A percentile compares a stretch with the other conserved stretches of the same genome.
Evolutionary conservation across 2,113 vertebrate species (phyloP).

Genomic region (Atractosteus spatula): DNA sequence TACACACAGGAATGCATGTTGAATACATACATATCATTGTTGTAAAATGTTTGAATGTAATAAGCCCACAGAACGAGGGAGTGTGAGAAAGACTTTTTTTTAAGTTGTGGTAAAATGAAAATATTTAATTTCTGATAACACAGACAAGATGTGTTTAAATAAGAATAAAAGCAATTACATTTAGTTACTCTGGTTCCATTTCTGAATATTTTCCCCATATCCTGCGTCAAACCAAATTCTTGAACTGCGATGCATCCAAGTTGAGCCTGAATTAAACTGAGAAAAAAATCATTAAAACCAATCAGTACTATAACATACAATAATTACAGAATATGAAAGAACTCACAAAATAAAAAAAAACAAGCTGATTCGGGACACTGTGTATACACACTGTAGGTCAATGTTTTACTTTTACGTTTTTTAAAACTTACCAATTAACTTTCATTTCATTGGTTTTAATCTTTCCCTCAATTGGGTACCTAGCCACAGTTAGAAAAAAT

Average conservation of each 20-base stretch:
- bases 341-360: background rate
- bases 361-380: too few relatives aligned
- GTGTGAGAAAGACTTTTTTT: too few relatives aligned
- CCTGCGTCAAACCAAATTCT: slow-evolving; percentile 92
- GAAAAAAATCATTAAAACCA: slow-evolving; percentile 17
- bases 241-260: slow-evolving; percentile 87
- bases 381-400: background rate
- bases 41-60: too few relatives aligned
- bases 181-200: slow-evolving; percentile 85
- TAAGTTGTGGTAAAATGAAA: too few relatives aligned
- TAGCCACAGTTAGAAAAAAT: slow-evolving; percentile 47
- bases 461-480: slow-evolving; percentile 91
- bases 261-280: slow-evolving; percentile 94
- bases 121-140: slow-evolving; percentile 2
- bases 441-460: slow-evolving; percentile 98
- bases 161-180: slow-evolving; percentile 65
- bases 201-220: slow-evolving; percentile 90
- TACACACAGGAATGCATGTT: slow-evolving; percentile 36
- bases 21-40: too few relatives aligned
- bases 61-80: too few relatives aligned
- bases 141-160: background rate
- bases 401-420: background rate
- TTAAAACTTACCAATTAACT: slow-evolving; percentile 83
- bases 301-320: background rate
- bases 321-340: background rate